phyloP scores from a whole-genome alignment of 2,888 invertebrate genomes.

The Pemphredon lugubris region DNA sequence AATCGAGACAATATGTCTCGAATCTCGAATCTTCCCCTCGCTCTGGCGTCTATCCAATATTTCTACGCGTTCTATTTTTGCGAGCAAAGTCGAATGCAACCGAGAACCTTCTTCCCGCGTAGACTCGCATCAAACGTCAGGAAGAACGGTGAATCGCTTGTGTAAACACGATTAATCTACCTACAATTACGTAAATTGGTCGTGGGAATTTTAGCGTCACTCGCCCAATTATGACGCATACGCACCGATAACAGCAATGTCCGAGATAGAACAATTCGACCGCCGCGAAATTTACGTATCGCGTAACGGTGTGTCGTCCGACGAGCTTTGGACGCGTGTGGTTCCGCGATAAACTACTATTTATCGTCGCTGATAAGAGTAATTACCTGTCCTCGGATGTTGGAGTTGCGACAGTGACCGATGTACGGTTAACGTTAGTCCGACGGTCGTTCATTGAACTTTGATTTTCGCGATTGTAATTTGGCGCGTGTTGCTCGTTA shows the following conservation, averaged over 20 bases:
- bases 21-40: not conserved
- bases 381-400: not conserved
- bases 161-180: not conserved
- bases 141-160: not conserved
- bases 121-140: conserved; percentile 4
- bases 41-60: conserved; percentile 38
- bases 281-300: not conserved
- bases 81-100: not conserved
- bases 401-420: not conserved
- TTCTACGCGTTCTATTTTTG: conserved; percentile 41
- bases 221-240: not conserved
- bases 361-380: conserved; percentile 4
- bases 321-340: not conserved
- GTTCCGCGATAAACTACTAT: not conserved
- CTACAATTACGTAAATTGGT: not conserved
- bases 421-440: not conserved
- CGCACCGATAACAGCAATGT: not conserved
- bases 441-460: not conserved
- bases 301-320: not conserved
- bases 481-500: too few relatives aligned
- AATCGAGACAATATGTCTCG: not conserved
- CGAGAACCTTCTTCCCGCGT: conserved; percentile 1
- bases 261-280: not conserved
- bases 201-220: not conserved
- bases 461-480: not conserved